Evolutionary conservation across 1,140 invertebrate genomes (phyloP), one percentile per base, ranked within the genome.

Genomic region (Heliconius himera): DNA sequence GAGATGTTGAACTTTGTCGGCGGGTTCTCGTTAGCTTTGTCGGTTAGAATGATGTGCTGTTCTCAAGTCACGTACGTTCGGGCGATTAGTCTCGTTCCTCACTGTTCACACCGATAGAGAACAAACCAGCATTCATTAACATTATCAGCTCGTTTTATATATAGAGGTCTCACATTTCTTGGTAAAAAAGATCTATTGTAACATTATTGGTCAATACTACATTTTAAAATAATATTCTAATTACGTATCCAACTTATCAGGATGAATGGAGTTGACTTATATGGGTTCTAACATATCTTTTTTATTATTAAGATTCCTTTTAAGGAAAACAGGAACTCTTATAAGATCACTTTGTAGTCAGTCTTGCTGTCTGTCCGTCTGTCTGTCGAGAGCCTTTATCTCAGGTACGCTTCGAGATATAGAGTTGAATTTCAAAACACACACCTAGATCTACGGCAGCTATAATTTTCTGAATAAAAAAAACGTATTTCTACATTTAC

Each of bases 11-110:
- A 76, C 74, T 81, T 75, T 80, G 80, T 84, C 83, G 78, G 81
- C 81, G 71, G 66, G 81, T 76, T 77, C 84, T 87, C 87, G 84
- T 85, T 87, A 87, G 80, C 86, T 88, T 86, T 88, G 85, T 87
- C 79, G 83, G 83, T 81, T 80, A 90, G 80, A 91, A 86, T 86
- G 82, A 84, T 66, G 76, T 74, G 85, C 88, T 91, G 86, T 91
- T 88, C 85, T 84, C 89, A 86, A 84, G 83, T 88, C 81, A 84
- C 82, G 82, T 83, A 83, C 77, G 77, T 70, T 74, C 74, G 36
- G 74, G 60, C 79, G 79, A 83, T 83, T 83, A 83, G 79, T 81
- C 77, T 77, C 77, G 77, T 77, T 74, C 76, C 66, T 76, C 73
- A 77, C 76, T 26, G 73, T 78, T 81, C 76, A 56, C 79, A 75